Conservation (phyloP, 2,797 vertebrate species). For the Sebastes jordani region DNA sequence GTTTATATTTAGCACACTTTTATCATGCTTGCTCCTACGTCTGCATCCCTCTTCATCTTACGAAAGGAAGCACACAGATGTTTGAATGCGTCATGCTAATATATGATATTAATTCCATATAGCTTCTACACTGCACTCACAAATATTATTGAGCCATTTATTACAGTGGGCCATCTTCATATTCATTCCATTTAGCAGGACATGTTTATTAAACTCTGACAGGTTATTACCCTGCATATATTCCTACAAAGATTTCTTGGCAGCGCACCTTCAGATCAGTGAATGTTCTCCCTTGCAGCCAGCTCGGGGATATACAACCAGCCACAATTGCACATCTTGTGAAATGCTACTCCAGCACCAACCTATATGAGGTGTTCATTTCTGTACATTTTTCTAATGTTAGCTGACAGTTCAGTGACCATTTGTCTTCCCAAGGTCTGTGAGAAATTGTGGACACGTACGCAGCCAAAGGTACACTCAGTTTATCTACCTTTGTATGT, state of each 20-base stretch:
- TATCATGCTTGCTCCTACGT: not conserved
- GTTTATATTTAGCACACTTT: not conserved
- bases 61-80: not conserved
- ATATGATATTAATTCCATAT: not conserved
- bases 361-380: not conserved
- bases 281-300: not conserved
- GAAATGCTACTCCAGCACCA: not conserved
- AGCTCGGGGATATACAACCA: not conserved
- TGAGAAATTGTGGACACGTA: not conserved
- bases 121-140: not conserved
- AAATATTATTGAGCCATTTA: not conserved
- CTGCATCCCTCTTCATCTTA: not conserved
- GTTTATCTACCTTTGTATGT: not conserved
- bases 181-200: not conserved
- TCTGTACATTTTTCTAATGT: not conserved
- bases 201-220: constrained; percentile 12
- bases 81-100: not conserved
- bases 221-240: constrained; percentile 13
- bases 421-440: not conserved
- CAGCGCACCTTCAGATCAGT: not conserved
- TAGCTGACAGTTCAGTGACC: not conserved
- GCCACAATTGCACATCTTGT: not conserved
- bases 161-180: not conserved
- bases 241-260: not conserved
- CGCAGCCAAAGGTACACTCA: not conserved